Conservation (phyloP, 35 echinoderm and acorn worm genomes). For the Heliocidaris tuberculata region DNA sequence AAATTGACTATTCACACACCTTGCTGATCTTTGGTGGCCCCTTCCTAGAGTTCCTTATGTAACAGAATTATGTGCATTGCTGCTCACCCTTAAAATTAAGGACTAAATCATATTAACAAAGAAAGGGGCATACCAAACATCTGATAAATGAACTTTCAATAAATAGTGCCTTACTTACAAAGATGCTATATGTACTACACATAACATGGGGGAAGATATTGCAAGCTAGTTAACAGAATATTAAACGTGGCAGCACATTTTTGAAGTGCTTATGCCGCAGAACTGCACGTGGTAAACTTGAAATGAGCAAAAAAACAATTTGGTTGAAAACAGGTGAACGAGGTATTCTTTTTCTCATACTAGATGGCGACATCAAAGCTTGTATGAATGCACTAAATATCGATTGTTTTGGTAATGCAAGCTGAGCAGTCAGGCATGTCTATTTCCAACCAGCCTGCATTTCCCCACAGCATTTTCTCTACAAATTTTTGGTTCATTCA, state of each 20-base stretch:
- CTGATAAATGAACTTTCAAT: slow-evolving; percentile 10
- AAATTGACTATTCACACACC: neutral
- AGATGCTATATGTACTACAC: neutral
- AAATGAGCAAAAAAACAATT: neutral
- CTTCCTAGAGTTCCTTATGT: neutral
- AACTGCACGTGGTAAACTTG: neutral
- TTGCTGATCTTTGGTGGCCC: neutral
- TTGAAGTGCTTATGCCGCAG: neutral
- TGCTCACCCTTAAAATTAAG: neutral
- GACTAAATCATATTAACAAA: neutral
- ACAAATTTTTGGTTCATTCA: neutral
- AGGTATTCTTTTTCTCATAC: neutral
- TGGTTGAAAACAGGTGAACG: neutral
- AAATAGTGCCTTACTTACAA: neutral
- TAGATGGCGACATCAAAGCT: neutral
- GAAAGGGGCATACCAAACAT: neutral
- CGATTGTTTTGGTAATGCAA: neutral
- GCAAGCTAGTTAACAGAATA: slow-evolving; percentile 12
- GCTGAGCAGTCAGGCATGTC: slow-evolving; percentile 27
- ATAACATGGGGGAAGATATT: slow-evolving; percentile 23
- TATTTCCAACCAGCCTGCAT: slow-evolving; percentile 31
- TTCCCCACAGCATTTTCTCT: slow-evolving; percentile 22
- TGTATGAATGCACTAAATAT: neutral
- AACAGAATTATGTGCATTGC: neutral
- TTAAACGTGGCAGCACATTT: neutral